These are phyloP conservation scores for Pterocles gutturalis DNA, from an alignment of 2,113 vertebrate genomes.

Conservation along the genomic window DNA sequence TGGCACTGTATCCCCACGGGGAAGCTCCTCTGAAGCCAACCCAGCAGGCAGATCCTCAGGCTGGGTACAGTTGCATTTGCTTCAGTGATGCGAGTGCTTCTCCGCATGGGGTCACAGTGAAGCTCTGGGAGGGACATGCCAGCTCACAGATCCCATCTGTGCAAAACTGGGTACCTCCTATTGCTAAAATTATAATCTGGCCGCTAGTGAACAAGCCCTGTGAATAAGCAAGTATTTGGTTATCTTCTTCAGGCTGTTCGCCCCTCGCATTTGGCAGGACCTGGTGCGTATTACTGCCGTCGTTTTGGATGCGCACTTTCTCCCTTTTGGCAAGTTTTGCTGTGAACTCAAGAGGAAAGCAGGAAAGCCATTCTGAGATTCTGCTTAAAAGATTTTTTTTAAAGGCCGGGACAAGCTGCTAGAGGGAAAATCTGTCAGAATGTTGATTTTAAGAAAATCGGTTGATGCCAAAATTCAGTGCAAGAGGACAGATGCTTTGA, in stretches of 20 bases:
- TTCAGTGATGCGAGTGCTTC: neutral
- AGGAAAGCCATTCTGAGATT: neutral
- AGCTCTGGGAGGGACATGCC: neutral
- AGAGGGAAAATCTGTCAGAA: neutral
- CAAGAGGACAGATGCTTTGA: neutral
- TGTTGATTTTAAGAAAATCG: slow-evolving; percentile 1
- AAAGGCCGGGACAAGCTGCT: neutral
- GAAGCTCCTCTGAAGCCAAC: neutral
- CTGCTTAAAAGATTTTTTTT: neutral
- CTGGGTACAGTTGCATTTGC: neutral
- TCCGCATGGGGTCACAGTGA: neutral
- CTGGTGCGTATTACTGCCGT: accelerated
- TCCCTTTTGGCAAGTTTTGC: neutral
- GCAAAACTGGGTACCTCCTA: neutral
- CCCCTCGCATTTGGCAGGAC: neutral
- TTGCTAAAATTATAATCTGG: slow-evolving; percentile 33
- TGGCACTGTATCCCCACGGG: neutral
- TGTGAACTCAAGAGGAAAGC: neutral
- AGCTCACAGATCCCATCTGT: slow-evolving; percentile 31
- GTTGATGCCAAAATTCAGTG: neutral
- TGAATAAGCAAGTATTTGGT: neutral
- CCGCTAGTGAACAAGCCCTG: neutral
- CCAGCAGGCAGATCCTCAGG: neutral
- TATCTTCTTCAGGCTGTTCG: neutral
- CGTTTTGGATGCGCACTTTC: neutral